These are phyloP conservation scores for Pharmacophagus antenor DNA, from an alignment of 2,888 invertebrate species.

Conservation along the genomic window DNA sequence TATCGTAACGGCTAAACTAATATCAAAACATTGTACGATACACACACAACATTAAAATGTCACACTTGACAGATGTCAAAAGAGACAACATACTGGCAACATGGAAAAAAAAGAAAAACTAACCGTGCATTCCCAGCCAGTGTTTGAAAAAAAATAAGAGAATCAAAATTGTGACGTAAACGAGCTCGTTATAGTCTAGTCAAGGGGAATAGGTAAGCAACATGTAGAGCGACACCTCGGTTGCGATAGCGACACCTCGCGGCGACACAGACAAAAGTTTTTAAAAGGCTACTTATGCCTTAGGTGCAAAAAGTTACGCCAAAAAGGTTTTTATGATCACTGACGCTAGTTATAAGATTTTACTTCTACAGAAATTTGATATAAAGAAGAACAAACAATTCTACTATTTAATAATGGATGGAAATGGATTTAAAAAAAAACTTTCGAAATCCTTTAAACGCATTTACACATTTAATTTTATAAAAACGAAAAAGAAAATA, in stretches of 20 bases:
- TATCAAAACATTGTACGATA: too few relatives aligned
- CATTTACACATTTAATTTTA: too few relatives aligned
- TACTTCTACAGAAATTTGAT: too few relatives aligned
- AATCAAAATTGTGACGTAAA: conserved; percentile 24
- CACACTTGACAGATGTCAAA: too few relatives aligned
- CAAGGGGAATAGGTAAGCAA: conserved; percentile 62
- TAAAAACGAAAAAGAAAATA: too few relatives aligned
- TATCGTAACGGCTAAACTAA: too few relatives aligned
- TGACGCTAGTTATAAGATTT: too few relatives aligned
- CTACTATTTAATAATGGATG: too few relatives aligned
- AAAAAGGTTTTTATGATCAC: background rate
- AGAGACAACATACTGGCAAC: background rate
- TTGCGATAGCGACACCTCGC: conserved; percentile 23
- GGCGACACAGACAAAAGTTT: conserved; percentile 17
- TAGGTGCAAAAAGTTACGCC: conserved; percentile 9
- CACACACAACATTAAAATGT: too few relatives aligned
- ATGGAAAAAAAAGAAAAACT: background rate
- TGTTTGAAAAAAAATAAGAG: background rate
- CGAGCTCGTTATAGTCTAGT: conserved; percentile 32
- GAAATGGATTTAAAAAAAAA: too few relatives aligned
- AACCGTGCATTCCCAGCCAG: background rate
- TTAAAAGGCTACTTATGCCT: conserved; percentile 5
- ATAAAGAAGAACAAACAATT: too few relatives aligned
- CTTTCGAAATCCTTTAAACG: too few relatives aligned
- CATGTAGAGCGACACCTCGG: conserved; percentile 17